Evolutionary conservation across 2,888 invertebrate genomes (phyloP), one percentile per base, ranked within the genome.

Genomic region (Monoplex corrugatus): DNA sequence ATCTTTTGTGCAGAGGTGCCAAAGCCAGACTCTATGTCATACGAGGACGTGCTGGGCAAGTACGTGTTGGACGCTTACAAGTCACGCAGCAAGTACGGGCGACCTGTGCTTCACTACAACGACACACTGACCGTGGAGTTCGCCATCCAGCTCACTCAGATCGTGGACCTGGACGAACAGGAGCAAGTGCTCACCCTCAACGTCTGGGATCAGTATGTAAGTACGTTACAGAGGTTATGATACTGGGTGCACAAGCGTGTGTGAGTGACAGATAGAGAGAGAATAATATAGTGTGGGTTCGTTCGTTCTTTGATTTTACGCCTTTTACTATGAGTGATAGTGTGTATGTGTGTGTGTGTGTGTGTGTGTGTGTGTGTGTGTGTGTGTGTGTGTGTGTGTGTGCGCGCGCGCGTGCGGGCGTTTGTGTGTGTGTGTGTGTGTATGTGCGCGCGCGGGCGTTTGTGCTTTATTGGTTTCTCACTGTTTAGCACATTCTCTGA

Each of bases 111-210:
- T 86, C 94, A 95, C 90, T 95, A 93, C 88, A 94, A 93, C 68
- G 94, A 95, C 85, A 94, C 94, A 2, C 93, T 96, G 35, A 92
- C 92, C 1, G 94, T 96, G 83, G 89, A 91, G 86, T 95, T 95
- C 89, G 95, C 95, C 78, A 91, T 96, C 16, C 95, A 95, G 87
- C 93, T 96, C 3, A 95, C 95, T 38, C 96, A 96, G 90, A 96
- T 96, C 87, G 94, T 96, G 88, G 95, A 96, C 90, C 92, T 96
- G 75, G 95, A 96, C 87, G 96, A 96, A 91, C 95, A 95, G 90
- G 95, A 96, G 89, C 96, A 96, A 92, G 94, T 96, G 57, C 92
- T 96, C 40, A 96, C 95, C 13, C 93, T 95, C 32, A 96, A 95
- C 91, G 93, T 95, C 50, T 96, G 96, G 96, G 95, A 95, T 87